Base-by-base conservation (phyloP, 2,888 invertebrate species). In the Pseudanteris insignis region DNA sequence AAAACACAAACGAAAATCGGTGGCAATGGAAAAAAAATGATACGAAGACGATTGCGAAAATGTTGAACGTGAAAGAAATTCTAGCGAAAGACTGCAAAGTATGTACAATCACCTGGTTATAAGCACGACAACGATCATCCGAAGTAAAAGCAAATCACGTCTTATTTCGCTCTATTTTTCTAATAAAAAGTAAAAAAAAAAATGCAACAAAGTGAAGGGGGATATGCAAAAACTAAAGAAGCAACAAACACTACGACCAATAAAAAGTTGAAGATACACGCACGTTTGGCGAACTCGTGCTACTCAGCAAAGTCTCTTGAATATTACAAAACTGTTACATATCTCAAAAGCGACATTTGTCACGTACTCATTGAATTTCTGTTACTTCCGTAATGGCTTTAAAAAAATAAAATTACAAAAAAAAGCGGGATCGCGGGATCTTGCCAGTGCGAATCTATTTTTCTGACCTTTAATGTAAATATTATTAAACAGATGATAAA, bases 281-380 rank as follows among this genome's bases (percentile, higher is more conserved):
- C 25, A 44, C 9, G 14, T 11, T 28, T 40, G 33, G 25, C 32
- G 41, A 41, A 37, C 57, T 48, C 26, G 50, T 29, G 14, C 48
- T 37, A 58, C 33, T 48, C 50, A 55, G 48, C 43, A 63, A 62
- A 46, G 53, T 53, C 53, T 53, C 43, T 63, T 63, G 43, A 48
- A 51, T 58, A 47, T 63, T 63, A 63, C 57, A 58, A 57, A 63
- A 57, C 63, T 58, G 58, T 63, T 63, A 63, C 63, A 63, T 63
- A 63, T 63, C 63, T 58, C 37, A 53, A 63, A 32, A 47, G 61
- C 46, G 32, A 62, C 55, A 55, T 30, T 41, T 15, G 61, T 62
- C 41, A 40, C 61, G 63, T 53, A 53, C 53, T 58, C 48, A 53
- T 57, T 55, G 30, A 44, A 50, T 18, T 55, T 57, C 51, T 43